Conservation (phyloP, 2,113 vertebrate species). For the Ctenomys sociabilis region DNA sequence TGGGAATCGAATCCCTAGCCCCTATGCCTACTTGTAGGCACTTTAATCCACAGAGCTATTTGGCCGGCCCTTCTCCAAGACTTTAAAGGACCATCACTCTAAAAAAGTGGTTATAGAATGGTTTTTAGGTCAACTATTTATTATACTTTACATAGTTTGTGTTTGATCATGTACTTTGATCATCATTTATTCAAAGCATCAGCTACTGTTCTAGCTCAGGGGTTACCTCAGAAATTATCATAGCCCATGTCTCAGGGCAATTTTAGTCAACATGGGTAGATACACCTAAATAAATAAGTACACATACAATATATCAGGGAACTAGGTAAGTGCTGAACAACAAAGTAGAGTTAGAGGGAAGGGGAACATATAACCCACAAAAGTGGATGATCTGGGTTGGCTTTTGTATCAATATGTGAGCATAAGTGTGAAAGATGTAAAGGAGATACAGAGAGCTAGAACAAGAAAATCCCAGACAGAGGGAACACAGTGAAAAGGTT, state of each 20-base stretch:
- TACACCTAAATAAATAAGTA: background rate
- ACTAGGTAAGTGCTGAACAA: background rate
- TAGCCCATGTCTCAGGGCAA: background rate
- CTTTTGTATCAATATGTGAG: background rate
- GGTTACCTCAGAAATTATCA: background rate
- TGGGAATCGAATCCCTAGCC: too few relatives aligned
- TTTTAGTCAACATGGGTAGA: background rate
- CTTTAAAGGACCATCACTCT: background rate
- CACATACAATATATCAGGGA: background rate
- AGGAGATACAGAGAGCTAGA: background rate
- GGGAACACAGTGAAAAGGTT: background rate
- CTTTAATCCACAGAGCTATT: too few relatives aligned
- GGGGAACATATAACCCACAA: background rate
- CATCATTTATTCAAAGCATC: background rate
- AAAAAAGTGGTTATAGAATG: background rate
- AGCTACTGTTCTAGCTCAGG: background rate
- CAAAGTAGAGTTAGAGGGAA: background rate
- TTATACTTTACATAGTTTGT: background rate
- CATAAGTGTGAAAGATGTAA: background rate
- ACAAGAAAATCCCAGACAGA: conserved; percentile 1
- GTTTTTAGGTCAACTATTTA: background rate
- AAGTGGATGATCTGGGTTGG: background rate
- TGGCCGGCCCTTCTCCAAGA: background rate
- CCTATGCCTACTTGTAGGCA: too few relatives aligned
- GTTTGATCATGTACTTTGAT: background rate